Evolutionary conservation across 1,140 invertebrate species (phyloP).

Genomic region (Tribolium castaneum): DNA sequence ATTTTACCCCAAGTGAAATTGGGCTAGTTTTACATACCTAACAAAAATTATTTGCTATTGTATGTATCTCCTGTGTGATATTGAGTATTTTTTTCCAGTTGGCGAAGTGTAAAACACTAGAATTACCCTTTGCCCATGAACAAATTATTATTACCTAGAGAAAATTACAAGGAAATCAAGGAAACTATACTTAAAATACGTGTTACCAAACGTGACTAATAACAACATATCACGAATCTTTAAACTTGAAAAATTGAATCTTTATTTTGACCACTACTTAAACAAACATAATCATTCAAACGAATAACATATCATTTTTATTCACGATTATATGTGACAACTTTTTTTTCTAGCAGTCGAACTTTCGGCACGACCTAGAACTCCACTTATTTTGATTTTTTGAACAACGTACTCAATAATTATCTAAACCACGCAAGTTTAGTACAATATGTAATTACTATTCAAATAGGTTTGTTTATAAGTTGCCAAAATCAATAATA

Average conservation of each 20-base stretch:
- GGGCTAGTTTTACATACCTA: no score
- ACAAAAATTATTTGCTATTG: no score
- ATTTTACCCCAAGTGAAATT: not conserved
- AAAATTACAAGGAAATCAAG: not conserved
- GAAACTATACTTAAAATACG: no score
- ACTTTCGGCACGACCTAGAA: not conserved
- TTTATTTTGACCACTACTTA: not conserved
- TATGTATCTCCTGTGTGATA: no score
- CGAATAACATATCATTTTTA: not conserved
- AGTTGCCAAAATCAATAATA: constrained; percentile 16
- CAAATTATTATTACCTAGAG: not conserved
- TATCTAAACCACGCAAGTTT: constrained; percentile 3
- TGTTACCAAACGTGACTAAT: not conserved
- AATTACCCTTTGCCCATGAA: not conserved
- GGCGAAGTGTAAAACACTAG: not conserved
- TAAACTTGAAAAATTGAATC: not conserved
- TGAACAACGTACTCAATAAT: not conserved
- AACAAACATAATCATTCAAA: not conserved
- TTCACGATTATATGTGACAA: not conserved
- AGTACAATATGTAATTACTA: constrained; percentile 16
- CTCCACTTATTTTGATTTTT: not conserved
- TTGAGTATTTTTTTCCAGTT: no score
- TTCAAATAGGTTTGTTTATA: constrained; percentile 26
- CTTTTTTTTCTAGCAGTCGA: not conserved
- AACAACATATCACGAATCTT: not conserved